Conservation (phyloP, 2,888 invertebrate species). For the Nymphalis c-album region DNA sequence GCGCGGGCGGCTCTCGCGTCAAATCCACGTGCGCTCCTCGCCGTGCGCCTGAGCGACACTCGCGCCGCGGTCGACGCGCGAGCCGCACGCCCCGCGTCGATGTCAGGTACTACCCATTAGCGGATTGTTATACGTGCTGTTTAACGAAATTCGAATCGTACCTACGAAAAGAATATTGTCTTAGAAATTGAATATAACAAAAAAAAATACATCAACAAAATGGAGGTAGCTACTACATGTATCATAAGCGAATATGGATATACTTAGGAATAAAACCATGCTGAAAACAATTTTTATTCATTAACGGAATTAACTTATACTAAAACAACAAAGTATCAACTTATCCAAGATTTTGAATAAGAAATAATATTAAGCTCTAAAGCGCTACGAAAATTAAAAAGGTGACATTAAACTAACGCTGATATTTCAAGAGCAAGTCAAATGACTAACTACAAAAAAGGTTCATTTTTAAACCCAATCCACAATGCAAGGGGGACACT, state of each 20-base stretch:
- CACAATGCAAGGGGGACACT: conserved; percentile 47
- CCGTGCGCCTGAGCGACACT: conserved; percentile 43
- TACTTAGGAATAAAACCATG: too few species aligned
- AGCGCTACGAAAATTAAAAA: conserved; percentile 36
- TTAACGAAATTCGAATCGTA: conserved; percentile 75
- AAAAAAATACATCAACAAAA: too few species aligned
- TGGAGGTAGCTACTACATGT: too few species aligned
- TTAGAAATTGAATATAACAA: neutral
- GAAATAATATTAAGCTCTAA: conserved; percentile 12
- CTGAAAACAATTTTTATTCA: too few species aligned
- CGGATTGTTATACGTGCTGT: conserved; percentile 77
- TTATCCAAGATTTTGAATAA: neutral
- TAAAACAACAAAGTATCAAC: too few species aligned
- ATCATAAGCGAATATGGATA: too few species aligned
- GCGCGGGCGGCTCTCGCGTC: conserved; percentile 54
- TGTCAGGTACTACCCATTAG: conserved; percentile 70
- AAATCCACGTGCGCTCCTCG: conserved; percentile 64
- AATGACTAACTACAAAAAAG: conserved; percentile 59
- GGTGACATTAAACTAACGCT: conserved; percentile 36
- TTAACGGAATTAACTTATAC: too few species aligned
- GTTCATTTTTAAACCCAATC: conserved; percentile 53
- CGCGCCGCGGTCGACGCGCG: conserved; percentile 51
- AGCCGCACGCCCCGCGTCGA: conserved; percentile 58
- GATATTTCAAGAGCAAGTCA: conserved; percentile 39
- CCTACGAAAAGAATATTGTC: conserved; percentile 51